Evolutionary conservation across 2,888 invertebrate species (phyloP).

Genomic region (Zaprionus obscuricornis): DNA sequence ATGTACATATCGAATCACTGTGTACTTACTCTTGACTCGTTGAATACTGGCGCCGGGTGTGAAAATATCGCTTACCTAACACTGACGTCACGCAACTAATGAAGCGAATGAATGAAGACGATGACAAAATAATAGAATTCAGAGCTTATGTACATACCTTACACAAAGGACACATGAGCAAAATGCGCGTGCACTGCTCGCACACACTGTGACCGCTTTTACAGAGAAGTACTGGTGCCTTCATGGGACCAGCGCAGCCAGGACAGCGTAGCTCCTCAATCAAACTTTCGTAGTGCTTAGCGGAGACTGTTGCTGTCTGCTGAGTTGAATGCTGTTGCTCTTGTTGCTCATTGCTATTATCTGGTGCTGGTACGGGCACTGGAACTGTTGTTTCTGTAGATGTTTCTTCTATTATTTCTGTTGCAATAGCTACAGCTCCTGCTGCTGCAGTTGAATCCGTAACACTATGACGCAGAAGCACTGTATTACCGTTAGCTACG

Average conservation of each 20-base stretch:
- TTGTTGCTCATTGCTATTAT: conserved; percentile 13
- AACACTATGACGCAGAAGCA: conserved; percentile 34
- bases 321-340: background rate
- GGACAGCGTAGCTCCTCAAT: conserved; percentile 83
- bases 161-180: conserved; percentile 81
- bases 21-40: conserved; percentile 22
- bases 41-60: conserved; percentile 20
- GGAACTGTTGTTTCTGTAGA: background rate
- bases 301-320: conserved; percentile 30
- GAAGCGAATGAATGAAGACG: too few species aligned
- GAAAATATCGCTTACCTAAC: conserved; percentile 45
- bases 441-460: conserved; percentile 18
- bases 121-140: too few species aligned
- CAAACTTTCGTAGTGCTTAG: conserved; percentile 80
- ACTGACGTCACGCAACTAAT: conserved; percentile 37
- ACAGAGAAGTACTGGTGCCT: conserved; percentile 81
- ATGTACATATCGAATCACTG: conserved; percentile 18
- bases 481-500: conserved; percentile 37
- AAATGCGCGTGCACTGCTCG: conserved; percentile 79
- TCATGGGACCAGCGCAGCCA: conserved; percentile 82
- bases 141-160: conserved; percentile 68
- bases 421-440: background rate
- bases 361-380: conserved; percentile 1
- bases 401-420: conserved; percentile 1
- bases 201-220: conserved; percentile 82